Base-by-base conservation (phyloP, 2,888 invertebrate genomes). In the Phortica magna region DNA sequence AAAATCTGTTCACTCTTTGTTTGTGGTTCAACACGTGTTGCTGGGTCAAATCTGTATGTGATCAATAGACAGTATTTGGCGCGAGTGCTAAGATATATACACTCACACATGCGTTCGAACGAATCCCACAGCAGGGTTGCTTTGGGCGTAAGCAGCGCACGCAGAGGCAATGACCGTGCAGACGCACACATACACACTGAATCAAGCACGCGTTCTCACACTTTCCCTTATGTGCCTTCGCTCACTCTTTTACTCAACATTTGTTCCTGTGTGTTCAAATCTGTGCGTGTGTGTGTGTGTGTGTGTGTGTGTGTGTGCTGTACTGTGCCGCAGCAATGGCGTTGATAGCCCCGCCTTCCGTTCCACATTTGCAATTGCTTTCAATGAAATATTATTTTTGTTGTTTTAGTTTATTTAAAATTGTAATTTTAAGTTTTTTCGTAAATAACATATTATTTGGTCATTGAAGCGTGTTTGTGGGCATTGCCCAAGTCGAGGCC, bases 301-400 rank as follows among this genome's bases (percentile, higher is more conserved):
- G 71, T 39, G 17, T 77, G 70, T 61, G 73, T 75, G 65, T 68
- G 65, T 76, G 74, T 76, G 42, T 53, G 73, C 67, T 74, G 75
- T 53, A 65, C 10, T 72, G 74, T 74, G 80, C 81, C 80, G 82
- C 81, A 82, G 85, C 83, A 89, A 89, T 89, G 90, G 89, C 89
- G 89, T 78, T 82, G 75, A 78, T 83, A 74, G 84, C 89, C 80
- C 89, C 89, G 89, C 89, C 89, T 70, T 61, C 19, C 61, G 61
- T 61, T 75, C 67, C 77, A 82, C 79, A 80, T 81, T 82, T 78
- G 73, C 48, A 48, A 48, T 72, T 78, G 79, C 79, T 82, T 78
- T 84, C 84, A 79, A 6, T 65, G 2, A 48, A 43, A 43, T 64
- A 48, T 53, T 64, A 0, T 19, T 74, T 3, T 48, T 48, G 48